These are phyloP conservation scores for Blennius ocellaris DNA, from an alignment of 2,113 vertebrate genomes.

Conservation along the genomic window DNA sequence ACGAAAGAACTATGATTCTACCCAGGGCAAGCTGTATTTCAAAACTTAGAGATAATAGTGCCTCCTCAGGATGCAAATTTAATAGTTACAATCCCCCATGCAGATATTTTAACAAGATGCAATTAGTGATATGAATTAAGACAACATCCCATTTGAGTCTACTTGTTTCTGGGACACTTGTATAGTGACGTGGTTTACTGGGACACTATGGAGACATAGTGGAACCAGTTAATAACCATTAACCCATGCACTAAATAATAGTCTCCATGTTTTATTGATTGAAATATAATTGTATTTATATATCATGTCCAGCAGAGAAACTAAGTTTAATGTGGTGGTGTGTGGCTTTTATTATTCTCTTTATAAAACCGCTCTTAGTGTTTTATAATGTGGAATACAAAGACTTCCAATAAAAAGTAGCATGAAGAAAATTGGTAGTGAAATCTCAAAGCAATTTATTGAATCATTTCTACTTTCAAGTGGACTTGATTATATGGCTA, in stretches of 20 bases:
- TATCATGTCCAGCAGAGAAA: not conserved
- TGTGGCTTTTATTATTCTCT: not conserved
- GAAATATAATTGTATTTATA: not conserved
- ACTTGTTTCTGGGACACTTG: not conserved
- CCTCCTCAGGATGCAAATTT: not conserved
- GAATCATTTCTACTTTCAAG: too few relatives aligned
- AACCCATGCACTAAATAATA: not conserved
- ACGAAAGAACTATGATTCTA: not conserved
- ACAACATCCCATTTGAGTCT: not conserved
- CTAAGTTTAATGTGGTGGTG: not conserved
- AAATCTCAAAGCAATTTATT: too few relatives aligned
- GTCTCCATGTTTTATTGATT: constrained; percentile 2
- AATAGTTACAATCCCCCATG: not conserved
- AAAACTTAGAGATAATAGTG: not conserved
- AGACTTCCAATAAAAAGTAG: too few relatives aligned
- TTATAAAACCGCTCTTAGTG: too few relatives aligned
- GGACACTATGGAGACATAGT: not conserved
- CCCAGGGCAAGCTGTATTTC: not conserved
- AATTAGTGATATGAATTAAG: constrained; percentile 6
- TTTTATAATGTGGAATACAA: too few relatives aligned
- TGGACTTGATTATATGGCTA: too few relatives aligned
- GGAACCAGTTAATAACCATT: not conserved
- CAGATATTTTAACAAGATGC: not conserved
- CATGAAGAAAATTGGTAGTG: too few relatives aligned
- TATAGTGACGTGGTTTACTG: not conserved